These are phyloP conservation scores for Bungarus multicinctus DNA, from an alignment of 2,113 vertebrate species.

Conservation along the genomic window DNA sequence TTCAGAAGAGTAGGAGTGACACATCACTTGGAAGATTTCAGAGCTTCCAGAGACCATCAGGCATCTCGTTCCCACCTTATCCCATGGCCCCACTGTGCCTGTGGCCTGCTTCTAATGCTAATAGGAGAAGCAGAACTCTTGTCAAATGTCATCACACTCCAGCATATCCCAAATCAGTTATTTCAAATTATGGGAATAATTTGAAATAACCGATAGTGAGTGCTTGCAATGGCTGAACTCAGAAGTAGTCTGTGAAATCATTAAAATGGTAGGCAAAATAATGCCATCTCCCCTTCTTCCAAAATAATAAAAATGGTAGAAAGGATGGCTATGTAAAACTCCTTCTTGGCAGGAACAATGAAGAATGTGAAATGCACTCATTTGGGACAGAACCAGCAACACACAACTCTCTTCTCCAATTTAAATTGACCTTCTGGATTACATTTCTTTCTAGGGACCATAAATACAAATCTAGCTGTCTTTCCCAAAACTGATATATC, in stretches of 20 bases:
- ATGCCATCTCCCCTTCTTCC: neutral
- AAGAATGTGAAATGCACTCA: neutral
- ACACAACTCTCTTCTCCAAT: neutral
- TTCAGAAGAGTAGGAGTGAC: neutral
- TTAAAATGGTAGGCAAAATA: neutral
- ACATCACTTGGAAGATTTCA: neutral
- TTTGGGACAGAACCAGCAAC: neutral
- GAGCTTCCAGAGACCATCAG: neutral
- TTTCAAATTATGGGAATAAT: neutral
- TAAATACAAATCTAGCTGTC: neutral
- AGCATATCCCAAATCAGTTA: neutral
- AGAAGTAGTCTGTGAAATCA: neutral
- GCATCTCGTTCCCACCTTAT: neutral
- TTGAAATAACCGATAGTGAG: neutral
- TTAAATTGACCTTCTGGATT: neutral
- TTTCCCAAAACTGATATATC: neutral
- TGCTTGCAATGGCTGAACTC: neutral
- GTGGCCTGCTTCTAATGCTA: neutral
- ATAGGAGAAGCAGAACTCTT: neutral
- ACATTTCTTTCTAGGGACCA: neutral
- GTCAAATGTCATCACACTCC: neutral
- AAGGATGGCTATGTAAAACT: neutral
- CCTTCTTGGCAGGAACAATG: neutral
- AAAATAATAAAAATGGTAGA: neutral
- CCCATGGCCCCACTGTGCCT: neutral